Evolutionary conservation across 1,140 invertebrate genomes (phyloP).

Genomic region (Pachypsylla venusta): DNA sequence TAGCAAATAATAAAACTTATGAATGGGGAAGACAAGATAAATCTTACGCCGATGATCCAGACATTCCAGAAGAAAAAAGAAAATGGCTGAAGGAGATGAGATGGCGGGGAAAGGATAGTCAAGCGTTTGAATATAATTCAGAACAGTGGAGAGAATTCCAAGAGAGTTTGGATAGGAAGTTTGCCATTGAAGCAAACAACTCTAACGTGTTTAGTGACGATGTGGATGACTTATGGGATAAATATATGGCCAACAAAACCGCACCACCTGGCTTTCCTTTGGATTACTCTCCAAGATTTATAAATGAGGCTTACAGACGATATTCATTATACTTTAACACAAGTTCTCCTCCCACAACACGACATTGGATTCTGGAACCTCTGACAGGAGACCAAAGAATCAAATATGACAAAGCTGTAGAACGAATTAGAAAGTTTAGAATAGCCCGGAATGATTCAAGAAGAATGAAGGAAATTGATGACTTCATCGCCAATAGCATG

Average conservation of each 20-base stretch:
- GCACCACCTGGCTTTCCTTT: background rate
- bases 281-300: background rate
- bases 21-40: background rate
- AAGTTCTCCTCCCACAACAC: background rate
- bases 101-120: background rate
- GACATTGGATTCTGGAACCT: background rate
- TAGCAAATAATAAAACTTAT: background rate
- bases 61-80: background rate
- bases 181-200: background rate
- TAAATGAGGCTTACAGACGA: background rate
- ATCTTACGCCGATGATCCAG: background rate
- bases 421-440: background rate
- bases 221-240: slow-evolving; percentile 1
- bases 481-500: background rate
- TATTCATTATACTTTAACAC: background rate
- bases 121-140: background rate
- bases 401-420: background rate
- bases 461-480: background rate
- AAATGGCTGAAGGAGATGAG: background rate
- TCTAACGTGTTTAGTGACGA: background rate
- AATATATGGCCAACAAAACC: background rate
- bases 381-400: background rate
- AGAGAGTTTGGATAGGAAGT: background rate
- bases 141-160: background rate
- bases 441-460: background rate